phyloP scores from a whole-genome alignment of 2,888 invertebrate genomes.

The Pachycephus smyrnensis region DNA sequence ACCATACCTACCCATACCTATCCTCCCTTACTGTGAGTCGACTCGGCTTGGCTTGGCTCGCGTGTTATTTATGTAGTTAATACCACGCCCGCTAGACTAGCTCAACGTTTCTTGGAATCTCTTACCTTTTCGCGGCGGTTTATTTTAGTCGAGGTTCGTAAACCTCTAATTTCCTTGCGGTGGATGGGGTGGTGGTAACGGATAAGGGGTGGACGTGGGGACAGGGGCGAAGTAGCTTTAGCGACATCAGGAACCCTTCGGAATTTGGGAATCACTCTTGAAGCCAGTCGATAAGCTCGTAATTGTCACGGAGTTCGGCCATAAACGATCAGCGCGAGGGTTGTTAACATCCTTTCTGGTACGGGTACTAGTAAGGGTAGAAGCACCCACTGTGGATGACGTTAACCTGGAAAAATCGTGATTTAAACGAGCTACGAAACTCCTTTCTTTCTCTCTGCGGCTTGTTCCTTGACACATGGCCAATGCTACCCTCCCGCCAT shows the following conservation, averaged over 20 bases:
- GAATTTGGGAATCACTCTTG: neutral
- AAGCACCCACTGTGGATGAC: conserved; percentile 32
- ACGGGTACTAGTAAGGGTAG: neutral
- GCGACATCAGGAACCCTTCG: neutral
- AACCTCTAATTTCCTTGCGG: conserved; percentile 52
- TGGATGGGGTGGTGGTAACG: conserved; percentile 21
- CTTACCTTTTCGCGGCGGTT: conserved; percentile 35
- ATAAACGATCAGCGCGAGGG: conserved; percentile 2
- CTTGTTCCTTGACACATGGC: neutral
- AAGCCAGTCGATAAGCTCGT: conserved; percentile 29
- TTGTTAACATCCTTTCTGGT: conserved; percentile 5
- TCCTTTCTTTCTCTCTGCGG: neutral
- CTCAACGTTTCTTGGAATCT: conserved; percentile 50
- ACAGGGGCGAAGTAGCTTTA: conserved; percentile 12
- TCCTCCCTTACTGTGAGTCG: neutral
- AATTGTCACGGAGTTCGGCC: conserved; percentile 39
- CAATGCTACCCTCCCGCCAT: neutral
- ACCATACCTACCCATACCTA: neutral
- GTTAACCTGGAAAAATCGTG: conserved; percentile 44
- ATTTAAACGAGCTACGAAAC: conserved; percentile 42
- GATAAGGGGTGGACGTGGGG: conserved; percentile 17
- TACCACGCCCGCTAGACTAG: conserved; percentile 53
- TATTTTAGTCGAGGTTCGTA: conserved; percentile 40
- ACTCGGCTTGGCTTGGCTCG: conserved; percentile 24
- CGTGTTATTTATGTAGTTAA: conserved; percentile 58